phyloP scores from a whole-genome alignment of 2,888 invertebrate genomes.

The Iselma pallidipennis region DNA sequence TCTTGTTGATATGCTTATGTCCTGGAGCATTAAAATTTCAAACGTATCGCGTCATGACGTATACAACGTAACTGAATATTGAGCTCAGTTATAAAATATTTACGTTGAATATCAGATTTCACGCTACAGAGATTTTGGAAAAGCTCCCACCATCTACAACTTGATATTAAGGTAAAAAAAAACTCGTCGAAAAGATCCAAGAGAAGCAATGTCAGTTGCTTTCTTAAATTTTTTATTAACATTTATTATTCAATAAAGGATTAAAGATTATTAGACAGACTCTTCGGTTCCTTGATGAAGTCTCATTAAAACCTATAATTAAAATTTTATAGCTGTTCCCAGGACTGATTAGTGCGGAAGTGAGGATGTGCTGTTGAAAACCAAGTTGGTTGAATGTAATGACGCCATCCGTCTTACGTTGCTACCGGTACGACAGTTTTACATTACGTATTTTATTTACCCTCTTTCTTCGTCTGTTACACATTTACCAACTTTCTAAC shows the following conservation, averaged over 20 bases:
- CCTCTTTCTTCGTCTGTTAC: constrained; percentile 10
- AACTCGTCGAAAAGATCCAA: not conserved
- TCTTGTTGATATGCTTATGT: constrained; percentile 19
- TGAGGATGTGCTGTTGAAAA: constrained; percentile 1
- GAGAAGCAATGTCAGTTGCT: too few species aligned
- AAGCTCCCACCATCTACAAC: not conserved
- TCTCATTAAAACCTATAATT: not conserved
- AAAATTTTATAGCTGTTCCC: not conserved
- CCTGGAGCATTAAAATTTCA: constrained; percentile 24
- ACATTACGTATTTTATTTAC: constrained; percentile 27
- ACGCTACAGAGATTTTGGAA: constrained; percentile 8
- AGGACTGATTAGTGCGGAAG: not conserved
- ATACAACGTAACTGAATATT: constrained; percentile 25
- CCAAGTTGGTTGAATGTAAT: constrained; percentile 19
- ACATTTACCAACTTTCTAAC: not conserved
- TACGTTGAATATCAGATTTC: constrained; percentile 19
- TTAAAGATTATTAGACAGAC: not conserved
- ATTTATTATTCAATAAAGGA: too few species aligned
- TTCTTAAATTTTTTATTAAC: too few species aligned
- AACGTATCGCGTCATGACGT: constrained; percentile 21
- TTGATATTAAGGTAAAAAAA: not conserved
- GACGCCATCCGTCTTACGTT: constrained; percentile 17
- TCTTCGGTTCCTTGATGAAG: not conserved
- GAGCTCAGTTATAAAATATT: constrained; percentile 24
- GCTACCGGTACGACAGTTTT: constrained; percentile 1